Percentiles rank a stretch among this genome's conserved stretches.
These are phyloP conservation scores for Drosophila nasuta DNA, from an alignment of 1,140 invertebrate genomes.

Conservation along the genomic window DNA sequence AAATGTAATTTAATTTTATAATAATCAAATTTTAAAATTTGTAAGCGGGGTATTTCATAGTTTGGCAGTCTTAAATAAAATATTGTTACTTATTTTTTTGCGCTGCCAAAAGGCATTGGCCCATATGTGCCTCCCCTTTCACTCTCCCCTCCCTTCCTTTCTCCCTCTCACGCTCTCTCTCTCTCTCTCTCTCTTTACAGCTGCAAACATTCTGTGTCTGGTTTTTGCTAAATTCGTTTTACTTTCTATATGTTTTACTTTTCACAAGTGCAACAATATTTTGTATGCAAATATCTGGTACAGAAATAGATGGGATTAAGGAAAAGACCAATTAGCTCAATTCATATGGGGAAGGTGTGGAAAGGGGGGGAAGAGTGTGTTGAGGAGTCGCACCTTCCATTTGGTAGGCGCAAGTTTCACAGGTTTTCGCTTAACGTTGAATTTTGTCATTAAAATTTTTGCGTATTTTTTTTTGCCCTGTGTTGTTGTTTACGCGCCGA, in stretches of 20 bases:
- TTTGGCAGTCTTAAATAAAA: neutral
- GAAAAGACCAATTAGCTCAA: constrained; percentile 3
- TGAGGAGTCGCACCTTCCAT: neutral
- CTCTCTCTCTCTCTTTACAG: neutral
- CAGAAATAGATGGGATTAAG: constrained; percentile 5
- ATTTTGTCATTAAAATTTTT: constrained; percentile 46
- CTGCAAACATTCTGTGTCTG: constrained; percentile 33
- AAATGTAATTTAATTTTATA: too few relatives aligned
- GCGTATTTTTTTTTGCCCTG: constrained; percentile 12
- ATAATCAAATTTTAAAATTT: too few relatives aligned
- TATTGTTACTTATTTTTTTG: constrained; percentile 21
- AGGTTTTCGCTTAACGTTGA: constrained; percentile 3
- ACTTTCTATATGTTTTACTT: constrained; percentile 49
- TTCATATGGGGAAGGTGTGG: neutral
- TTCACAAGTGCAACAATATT: constrained; percentile 44
- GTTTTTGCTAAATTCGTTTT: constrained; percentile 53
- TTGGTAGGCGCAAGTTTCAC: constrained; percentile 26
- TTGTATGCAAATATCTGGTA: constrained; percentile 35
- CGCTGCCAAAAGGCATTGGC: constrained; percentile 71
- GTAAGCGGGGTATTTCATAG: constrained; percentile 26
- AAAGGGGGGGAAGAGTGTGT: too few relatives aligned
- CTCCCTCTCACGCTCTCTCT: neutral
- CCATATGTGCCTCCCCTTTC: constrained; percentile 47
- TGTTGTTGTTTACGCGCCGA: constrained; percentile 51
- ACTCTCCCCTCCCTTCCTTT: neutral